A percentile compares a stretch with the other conserved stretches of the same genome.
These are phyloP conservation scores for Enteromius afrohamiltoni DNA, from an alignment of 2,797 vertebrate genomes.

Conservation along the genomic window DNA sequence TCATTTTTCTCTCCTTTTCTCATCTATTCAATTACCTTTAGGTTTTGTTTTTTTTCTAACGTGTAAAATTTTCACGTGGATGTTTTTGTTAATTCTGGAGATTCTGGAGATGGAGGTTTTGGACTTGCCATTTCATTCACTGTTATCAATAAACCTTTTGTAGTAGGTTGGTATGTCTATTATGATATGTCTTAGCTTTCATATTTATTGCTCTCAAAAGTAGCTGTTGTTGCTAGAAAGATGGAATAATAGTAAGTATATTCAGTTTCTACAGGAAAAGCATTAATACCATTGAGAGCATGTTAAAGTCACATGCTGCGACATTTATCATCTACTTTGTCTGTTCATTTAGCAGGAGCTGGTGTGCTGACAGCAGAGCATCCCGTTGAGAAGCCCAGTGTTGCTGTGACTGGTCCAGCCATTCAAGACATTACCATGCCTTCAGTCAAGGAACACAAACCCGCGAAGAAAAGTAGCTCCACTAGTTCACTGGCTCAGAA, in stretches of 20 bases:
- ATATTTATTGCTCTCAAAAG: too few relatives aligned
- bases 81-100: not conserved
- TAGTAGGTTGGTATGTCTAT: not conserved
- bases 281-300: not conserved
- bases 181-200: not conserved
- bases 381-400: slow-evolving; percentile 61
- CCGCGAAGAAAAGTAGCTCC: slow-evolving; percentile 68
- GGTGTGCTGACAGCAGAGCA: slow-evolving; percentile 67
- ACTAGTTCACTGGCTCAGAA: slow-evolving; percentile 60
- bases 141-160: slow-evolving; percentile 40
- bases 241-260: not conserved
- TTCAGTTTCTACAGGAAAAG: not conserved
- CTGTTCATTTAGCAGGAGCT: slow-evolving; percentile 72
- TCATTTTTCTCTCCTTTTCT: too few relatives aligned
- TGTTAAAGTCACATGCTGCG: not conserved
- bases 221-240: too few relatives aligned
- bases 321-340: slow-evolving; percentile 40
- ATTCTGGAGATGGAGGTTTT: not conserved
- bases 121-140: not conserved
- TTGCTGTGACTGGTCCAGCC: not conserved
- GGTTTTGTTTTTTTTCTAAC: not conserved
- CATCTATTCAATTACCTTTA: not conserved
- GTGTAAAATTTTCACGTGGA: not conserved
- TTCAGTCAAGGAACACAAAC: slow-evolving; percentile 71
- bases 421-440: slow-evolving; percentile 48